Base-by-base conservation (phyloP, 2,888 invertebrate species). In the Priocnemis perturbator region DNA sequence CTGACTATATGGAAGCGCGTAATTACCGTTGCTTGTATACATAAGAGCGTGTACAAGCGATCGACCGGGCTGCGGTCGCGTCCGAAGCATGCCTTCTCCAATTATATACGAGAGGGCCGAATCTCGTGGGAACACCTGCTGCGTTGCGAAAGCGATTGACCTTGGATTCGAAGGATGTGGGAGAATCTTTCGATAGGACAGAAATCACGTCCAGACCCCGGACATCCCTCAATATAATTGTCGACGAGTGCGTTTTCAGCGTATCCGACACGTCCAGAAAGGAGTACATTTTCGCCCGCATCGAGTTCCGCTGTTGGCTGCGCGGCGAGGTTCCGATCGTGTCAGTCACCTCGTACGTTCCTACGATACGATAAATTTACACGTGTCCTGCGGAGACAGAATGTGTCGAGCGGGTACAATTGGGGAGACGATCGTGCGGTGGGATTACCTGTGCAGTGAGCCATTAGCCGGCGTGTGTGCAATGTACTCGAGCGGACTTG, bases 391-490 rank as follows among this genome's bases (percentile, higher is more conserved):
- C 61, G 72, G 67, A 74, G 74, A 75, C 64, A 69, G 62, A 72
- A 67, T 67, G 65, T 71, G 73, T 71, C 73, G 73, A 69, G 73
- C 73, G 67, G 71, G 69, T 72, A 70, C 62, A 67, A 70, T 67
- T 60, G 67, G 59, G 70, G 69, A 69, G 69, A 67, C 78, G 74
- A 67, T 77, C 73, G 70, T 74, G 76, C 71, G 81, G 76, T 77
- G 71, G 78, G 79, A 79, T 81, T 79, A 82, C 72, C 76, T 73
- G 77, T 78, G 78, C 75, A 80, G 79, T 63, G 82, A 77, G 76
- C 83, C 82, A 82, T 82, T 83, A 82, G 81, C 76, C 65, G 75
- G 61, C 73, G 67, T 83, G 83, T 83, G 74, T 83, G 81, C 83
- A 81, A 61, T 83, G 79, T 82, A 83, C 83, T 83, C 76, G 70